A percentile compares a stretch with the other conserved stretches of the same genome.
Evolutionary conservation across 2,113 vertebrate species (phyloP).

Genomic region (Pelodiscus sinensis): DNA sequence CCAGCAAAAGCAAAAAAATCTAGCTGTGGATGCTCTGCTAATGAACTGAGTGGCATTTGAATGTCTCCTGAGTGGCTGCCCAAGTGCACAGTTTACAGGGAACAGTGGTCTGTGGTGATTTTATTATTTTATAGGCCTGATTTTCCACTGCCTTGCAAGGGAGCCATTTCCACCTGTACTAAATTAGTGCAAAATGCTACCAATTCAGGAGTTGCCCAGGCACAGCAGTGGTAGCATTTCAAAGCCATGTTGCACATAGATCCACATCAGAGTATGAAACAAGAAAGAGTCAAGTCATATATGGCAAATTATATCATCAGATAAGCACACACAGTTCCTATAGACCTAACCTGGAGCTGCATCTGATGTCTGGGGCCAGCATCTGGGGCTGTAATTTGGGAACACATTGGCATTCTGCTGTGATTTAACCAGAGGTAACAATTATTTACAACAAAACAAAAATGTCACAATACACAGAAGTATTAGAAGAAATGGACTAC

Average conservation of each 20-base stretch:
- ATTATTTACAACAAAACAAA: neutral
- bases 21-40: too few relatives aligned
- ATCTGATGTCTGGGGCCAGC: rapidly evolving
- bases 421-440: neutral
- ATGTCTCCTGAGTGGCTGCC: too few relatives aligned
- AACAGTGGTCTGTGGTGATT: neutral
- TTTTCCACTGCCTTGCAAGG: neutral
- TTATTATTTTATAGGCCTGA: neutral
- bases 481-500: neutral
- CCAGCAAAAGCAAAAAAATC: too few relatives aligned
- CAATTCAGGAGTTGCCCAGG: neutral
- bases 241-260: neutral
- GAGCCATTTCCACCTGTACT: neutral
- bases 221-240: neutral
- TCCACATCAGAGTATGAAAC: neutral
- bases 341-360: neutral
- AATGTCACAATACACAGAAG: neutral
- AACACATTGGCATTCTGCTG: neutral
- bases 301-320: neutral
- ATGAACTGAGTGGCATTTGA: too few relatives aligned
- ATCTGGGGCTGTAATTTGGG: neutral
- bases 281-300: neutral
- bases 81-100: neutral
- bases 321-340: neutral
- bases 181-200: neutral